Evolutionary conservation across 1,140 invertebrate genomes (phyloP), one percentile per base, ranked within the genome.

Genomic region (Subanguina moxae): DNA sequence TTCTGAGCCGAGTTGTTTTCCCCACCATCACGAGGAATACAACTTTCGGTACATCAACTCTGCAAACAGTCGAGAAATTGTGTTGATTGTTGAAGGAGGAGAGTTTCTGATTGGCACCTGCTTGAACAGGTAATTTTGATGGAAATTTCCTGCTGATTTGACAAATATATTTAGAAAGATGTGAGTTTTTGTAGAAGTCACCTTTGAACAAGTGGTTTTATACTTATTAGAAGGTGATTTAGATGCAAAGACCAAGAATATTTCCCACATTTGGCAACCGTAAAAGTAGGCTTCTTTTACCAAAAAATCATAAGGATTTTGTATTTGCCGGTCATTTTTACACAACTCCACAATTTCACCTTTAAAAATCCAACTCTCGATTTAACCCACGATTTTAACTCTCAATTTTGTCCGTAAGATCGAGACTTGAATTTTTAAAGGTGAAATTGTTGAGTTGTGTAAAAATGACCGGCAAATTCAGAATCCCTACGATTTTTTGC

Each of bases 261-360:
- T 38, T 65, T 76, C 48, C 27, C 56, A 17, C 71, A 73, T 57
- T 32, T 74, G 30, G 59, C 71, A 21, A 75, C 71, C 1, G 27
- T 73, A 17, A 27, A 57, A 30, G 32, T 38, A 38, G 11, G 32
- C 32, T 5, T n/a, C n/a, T n/a, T n/a, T 38, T 38, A 3, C 32
- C 32, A 38, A 38, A 38, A 38, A 38, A 38, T 38, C 3, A 3
- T 38, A 38, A 38, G 32, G 3, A 11, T 38, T 38, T 38, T 38
- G 32, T 38, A n/a, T n/a, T n/a, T n/a, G n/a, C n/a, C n/a, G n/a
- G n/a, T n/a, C n/a, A n/a, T n/a, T n/a, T n/a, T n/a, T n/a, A n/a
- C n/a, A n/a, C n/a, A n/a, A n/a, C n/a, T n/a, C n/a, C n/a, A n/a
- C n/a, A n/a, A n/a, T n/a, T n/a, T n/a, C n/a, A n/a, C n/a, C n/a